A percentile compares a stretch with the other conserved stretches of the same genome.
Evolutionary conservation across 2,113 vertebrate genomes (phyloP).

Genomic region (Triplophysa dalaica): DNA sequence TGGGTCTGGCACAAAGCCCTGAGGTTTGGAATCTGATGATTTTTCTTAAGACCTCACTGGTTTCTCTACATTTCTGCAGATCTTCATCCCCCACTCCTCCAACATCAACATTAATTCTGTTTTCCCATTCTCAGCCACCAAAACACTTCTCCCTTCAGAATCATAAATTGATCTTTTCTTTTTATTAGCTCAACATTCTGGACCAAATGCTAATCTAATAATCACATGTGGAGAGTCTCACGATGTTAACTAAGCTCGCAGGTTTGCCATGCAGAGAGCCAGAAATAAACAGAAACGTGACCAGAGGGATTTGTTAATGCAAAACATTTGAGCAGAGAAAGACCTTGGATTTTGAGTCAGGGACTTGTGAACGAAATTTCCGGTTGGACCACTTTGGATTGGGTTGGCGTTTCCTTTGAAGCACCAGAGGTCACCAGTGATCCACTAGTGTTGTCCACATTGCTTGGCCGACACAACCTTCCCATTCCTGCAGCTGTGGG

Average conservation of each 20-base stretch:
- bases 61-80: constrained; percentile 40
- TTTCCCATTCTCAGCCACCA: not conserved
- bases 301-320: not conserved
- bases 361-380: not conserved
- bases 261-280: not conserved
- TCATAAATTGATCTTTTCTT: not conserved
- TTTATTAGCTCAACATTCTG: not conserved
- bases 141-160: not conserved
- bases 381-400: not conserved
- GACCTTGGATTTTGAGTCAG: not conserved
- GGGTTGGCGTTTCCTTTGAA: constrained; percentile 20
- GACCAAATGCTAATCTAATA: constrained; percentile 2
- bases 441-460: constrained; percentile 41
- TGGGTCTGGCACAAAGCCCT: constrained; percentile 44
- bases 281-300: not conserved
- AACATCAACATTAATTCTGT: not conserved
- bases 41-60: constrained; percentile 42
- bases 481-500: constrained; percentile 58
- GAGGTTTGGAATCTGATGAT: constrained; percentile 49
- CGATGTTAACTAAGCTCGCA: not conserved
- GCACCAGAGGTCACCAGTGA: constrained; percentile 48
- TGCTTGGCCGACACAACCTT: constrained; percentile 53
- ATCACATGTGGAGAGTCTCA: not conserved
- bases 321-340: not conserved
- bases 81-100: constrained; percentile 15